A percentile compares a stretch with the other conserved stretches of the same genome.
Evolutionary conservation across 1,140 invertebrate genomes (phyloP).

Genomic region (Diplogasteroides magnus): DNA sequence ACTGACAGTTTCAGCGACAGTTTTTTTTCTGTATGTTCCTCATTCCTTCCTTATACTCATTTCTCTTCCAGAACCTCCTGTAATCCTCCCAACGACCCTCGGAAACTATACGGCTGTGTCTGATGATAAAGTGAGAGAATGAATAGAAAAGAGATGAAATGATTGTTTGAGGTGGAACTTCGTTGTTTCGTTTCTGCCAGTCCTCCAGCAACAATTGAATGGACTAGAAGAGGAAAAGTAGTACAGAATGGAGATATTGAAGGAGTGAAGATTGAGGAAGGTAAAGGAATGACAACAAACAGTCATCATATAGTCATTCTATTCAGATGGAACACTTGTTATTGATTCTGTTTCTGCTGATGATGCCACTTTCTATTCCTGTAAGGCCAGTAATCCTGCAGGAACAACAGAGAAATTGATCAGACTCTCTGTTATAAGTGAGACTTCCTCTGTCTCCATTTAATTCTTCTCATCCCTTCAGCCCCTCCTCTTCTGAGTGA

Average conservation of each 20-base stretch:
- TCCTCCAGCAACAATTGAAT: slow-evolving; percentile 25
- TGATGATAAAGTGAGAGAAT: slow-evolving; percentile 12
- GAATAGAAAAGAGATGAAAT: not conserved
- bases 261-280: slow-evolving; percentile 19
- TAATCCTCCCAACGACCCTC: slow-evolving; percentile 28
- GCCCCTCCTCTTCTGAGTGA: slow-evolving; percentile 39
- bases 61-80: slow-evolving; percentile 28
- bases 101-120: slow-evolving; percentile 29
- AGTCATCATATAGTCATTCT: not conserved
- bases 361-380: slow-evolving; percentile 74
- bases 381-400: slow-evolving; percentile 73
- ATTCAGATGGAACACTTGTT: slow-evolving; percentile 58
- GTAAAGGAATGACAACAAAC: too few species aligned
- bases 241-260: slow-evolving; percentile 12
- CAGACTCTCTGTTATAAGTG: slow-evolving; percentile 59
- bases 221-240: slow-evolving; percentile 26
- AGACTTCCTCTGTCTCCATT: too few species aligned
- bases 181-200: slow-evolving; percentile 30
- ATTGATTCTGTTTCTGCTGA: slow-evolving; percentile 71
- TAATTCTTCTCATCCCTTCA: too few species aligned
- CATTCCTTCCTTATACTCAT: not conserved
- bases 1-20: too few species aligned
- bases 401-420: slow-evolving; percentile 63
- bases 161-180: slow-evolving; percentile 11
- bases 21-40: too few species aligned